Evolutionary conservation across 1,140 invertebrate genomes (phyloP).

Genomic region (Dryas iulia): DNA sequence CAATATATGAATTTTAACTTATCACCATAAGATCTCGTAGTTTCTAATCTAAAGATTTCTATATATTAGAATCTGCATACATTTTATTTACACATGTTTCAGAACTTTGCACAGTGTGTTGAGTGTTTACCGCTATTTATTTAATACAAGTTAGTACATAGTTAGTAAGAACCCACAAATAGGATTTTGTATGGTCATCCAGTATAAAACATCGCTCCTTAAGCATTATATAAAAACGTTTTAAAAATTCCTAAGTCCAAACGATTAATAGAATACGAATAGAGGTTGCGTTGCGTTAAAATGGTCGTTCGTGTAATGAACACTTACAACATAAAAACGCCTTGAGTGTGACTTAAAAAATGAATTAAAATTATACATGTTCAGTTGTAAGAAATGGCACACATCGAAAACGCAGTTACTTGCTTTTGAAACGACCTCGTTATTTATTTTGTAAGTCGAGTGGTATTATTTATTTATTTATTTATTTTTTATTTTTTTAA

Average conservation of each 20-base stretch:
- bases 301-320: slow-evolving; percentile 15
- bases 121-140: neutral
- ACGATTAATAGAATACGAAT: slow-evolving; percentile 16
- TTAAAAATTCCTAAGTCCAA: slow-evolving; percentile 16
- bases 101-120: neutral
- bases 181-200: neutral
- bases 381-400: slow-evolving; percentile 15
- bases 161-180: neutral
- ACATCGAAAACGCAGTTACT: slow-evolving; percentile 13
- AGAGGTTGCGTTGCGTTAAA: slow-evolving; percentile 16
- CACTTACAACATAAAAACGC: slow-evolving; percentile 21
- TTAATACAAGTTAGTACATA: too few relatives aligned
- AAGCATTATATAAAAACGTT: neutral
- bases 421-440: slow-evolving; percentile 7
- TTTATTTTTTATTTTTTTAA: too few relatives aligned
- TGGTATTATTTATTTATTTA: neutral
- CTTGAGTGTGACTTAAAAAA: neutral
- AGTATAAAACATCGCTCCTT: neutral
- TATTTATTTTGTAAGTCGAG: slow-evolving; percentile 3
- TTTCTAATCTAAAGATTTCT: too few relatives aligned
- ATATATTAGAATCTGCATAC: neutral
- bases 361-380: slow-evolving; percentile 13
- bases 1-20: too few relatives aligned
- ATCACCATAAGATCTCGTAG: too few relatives aligned
- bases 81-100: neutral